A percentile compares a stretch with the other conserved stretches of the same genome.
phyloP scores from a whole-genome alignment of 2,113 vertebrate genomes.

The Eolophus roseicapilla region DNA sequence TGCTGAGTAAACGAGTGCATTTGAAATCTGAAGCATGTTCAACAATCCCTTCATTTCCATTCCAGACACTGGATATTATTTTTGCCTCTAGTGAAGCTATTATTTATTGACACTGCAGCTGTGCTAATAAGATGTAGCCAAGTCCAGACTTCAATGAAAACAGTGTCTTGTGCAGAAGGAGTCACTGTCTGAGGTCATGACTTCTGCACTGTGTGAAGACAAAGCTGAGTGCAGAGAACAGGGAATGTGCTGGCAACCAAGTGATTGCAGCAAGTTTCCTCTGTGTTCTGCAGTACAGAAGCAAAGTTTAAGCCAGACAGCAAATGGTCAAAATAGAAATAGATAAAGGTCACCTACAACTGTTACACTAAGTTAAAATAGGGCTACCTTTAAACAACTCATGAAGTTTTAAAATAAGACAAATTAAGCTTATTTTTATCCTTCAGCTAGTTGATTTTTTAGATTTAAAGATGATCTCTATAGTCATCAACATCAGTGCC shows the following conservation, averaged over 20 bases:
- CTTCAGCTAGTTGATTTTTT: neutral
- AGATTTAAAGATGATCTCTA: neutral
- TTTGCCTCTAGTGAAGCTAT: neutral
- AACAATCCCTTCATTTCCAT: neutral
- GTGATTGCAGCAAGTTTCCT: neutral
- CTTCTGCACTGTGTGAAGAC: neutral
- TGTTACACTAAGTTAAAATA: neutral
- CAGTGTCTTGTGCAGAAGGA: neutral
- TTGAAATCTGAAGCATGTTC: neutral
- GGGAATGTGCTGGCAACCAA: neutral
- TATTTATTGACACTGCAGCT: neutral
- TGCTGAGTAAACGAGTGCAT: neutral
- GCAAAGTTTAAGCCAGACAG: neutral
- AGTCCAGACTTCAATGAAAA: neutral
- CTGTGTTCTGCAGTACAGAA: neutral
- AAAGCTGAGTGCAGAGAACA: neutral
- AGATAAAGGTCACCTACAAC: neutral
- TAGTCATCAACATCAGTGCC: neutral
- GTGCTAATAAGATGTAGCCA: fast-evolving
- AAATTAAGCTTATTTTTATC: neutral
- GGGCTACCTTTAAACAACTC: neutral
- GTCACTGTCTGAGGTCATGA: neutral
- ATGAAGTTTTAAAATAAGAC: neutral
- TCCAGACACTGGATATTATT: neutral
- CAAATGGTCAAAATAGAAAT: neutral